phyloP scores from a whole-genome alignment of 2,113 vertebrate species.

The Nestor notabilis region DNA sequence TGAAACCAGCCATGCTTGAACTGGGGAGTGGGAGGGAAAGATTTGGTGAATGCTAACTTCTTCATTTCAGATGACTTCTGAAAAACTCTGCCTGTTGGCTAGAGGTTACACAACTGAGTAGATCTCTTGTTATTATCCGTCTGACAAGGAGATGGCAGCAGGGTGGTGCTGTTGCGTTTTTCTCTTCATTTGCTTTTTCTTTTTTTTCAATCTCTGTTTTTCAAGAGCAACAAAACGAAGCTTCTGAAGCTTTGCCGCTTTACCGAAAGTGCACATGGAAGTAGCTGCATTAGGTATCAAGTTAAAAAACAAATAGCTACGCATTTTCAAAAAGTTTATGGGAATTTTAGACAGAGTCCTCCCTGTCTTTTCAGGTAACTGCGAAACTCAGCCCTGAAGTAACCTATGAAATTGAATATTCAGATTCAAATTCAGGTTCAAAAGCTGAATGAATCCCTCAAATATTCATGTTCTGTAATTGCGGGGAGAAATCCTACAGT shows the following conservation, averaged over 20 bases:
- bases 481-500: not conserved
- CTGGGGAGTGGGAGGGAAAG: not conserved
- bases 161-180: slow-evolving; percentile 61
- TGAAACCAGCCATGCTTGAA: not conserved
- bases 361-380: not conserved
- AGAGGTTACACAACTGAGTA: not conserved
- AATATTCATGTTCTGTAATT: not conserved
- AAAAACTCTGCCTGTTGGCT: not conserved
- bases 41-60: not conserved
- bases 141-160: slow-evolving; percentile 53
- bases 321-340: not conserved
- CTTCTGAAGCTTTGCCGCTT: not conserved
- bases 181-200: not conserved
- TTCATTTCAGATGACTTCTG: not conserved
- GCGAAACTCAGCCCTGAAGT: not conserved
- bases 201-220: not conserved
- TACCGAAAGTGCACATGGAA: not conserved
- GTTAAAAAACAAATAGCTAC: not conserved
- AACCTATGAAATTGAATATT: not conserved
- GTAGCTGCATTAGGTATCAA: not conserved
- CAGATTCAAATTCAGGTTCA: not conserved
- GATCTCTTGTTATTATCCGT: not conserved
- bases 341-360: not conserved
- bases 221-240: not conserved
- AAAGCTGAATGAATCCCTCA: not conserved